Conservation (phyloP, 92 coral and sea anemone species). For the Epizoanthus stellaris region DNA sequence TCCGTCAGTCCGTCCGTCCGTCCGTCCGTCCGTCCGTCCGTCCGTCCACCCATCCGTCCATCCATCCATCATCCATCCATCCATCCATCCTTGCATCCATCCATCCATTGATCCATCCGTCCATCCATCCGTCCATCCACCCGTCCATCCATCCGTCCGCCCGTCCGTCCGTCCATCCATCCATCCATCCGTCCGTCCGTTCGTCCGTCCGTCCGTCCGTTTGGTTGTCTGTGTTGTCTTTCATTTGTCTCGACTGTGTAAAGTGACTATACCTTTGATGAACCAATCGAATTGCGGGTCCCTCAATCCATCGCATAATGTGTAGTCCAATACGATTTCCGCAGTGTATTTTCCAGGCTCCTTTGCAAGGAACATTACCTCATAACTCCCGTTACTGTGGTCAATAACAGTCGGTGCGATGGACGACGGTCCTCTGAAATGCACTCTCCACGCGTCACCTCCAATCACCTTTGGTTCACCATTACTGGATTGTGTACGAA, state of each 20-base stretch:
- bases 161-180: too few relatives aligned
- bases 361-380: slow-evolving; percentile 78
- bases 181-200: background rate
- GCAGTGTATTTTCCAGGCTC: slow-evolving; percentile 71
- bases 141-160: too few relatives aligned
- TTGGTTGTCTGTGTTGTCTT: background rate
- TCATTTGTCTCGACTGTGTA: background rate
- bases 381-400: slow-evolving; percentile 80
- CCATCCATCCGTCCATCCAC: too few relatives aligned
- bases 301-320: slow-evolving; percentile 72
- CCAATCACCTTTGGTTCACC: slow-evolving; percentile 64
- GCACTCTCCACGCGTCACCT: slow-evolving; percentile 89
- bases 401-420: slow-evolving; percentile 76
- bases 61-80: too few relatives aligned
- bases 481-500: slow-evolving; percentile 74
- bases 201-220: background rate
- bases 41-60: too few relatives aligned
- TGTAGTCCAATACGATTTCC: slow-evolving; percentile 71
- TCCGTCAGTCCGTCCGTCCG: too few relatives aligned
- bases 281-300: slow-evolving; percentile 86
- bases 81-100: too few relatives aligned
- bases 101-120: too few relatives aligned
- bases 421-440: slow-evolving; percentile 71
- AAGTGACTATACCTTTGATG: slow-evolving; percentile 56
- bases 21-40: too few relatives aligned